Evolutionary conservation across 2,113 vertebrate genomes (phyloP).

Genomic region (Lepus timidus): DNA sequence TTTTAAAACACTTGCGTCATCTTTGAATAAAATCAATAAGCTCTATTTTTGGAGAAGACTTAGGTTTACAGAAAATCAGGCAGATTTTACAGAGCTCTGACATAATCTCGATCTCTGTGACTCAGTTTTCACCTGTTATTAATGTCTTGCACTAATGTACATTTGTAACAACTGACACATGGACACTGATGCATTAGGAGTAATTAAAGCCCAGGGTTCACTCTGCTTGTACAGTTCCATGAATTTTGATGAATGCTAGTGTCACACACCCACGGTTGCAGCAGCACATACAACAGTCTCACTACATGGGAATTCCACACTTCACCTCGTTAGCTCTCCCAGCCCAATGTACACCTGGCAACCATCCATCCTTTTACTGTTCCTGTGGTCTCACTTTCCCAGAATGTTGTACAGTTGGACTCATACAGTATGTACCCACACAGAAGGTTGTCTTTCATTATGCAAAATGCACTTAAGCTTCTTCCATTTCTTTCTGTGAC

Average conservation of each 20-base stretch:
- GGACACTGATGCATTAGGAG: not conserved
- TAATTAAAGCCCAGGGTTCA: not conserved
- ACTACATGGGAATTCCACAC: not conserved
- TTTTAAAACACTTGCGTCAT: not conserved
- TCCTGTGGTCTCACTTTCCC: not conserved
- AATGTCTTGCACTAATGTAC: not conserved
- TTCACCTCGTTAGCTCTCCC: too few relatives aligned
- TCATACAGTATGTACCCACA: not conserved
- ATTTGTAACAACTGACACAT: not conserved
- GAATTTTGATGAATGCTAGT: not conserved
- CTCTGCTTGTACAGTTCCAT: not conserved
- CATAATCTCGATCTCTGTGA: too few relatives aligned
- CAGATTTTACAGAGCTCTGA: not conserved
- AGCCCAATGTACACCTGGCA: not conserved
- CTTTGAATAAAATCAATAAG: not conserved
- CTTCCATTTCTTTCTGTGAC: not conserved
- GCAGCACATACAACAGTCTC: not conserved
- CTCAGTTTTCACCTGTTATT: not conserved
- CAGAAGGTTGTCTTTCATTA: not conserved
- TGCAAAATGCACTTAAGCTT: not conserved
- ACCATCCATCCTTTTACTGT: not conserved
- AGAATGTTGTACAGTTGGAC: too few relatives aligned
- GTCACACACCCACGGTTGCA: not conserved
- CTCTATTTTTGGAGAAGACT: not conserved
- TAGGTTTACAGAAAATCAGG: not conserved